Conservation (phyloP, 1,140 invertebrate genomes). For the Medauroidea extradentata region DNA sequence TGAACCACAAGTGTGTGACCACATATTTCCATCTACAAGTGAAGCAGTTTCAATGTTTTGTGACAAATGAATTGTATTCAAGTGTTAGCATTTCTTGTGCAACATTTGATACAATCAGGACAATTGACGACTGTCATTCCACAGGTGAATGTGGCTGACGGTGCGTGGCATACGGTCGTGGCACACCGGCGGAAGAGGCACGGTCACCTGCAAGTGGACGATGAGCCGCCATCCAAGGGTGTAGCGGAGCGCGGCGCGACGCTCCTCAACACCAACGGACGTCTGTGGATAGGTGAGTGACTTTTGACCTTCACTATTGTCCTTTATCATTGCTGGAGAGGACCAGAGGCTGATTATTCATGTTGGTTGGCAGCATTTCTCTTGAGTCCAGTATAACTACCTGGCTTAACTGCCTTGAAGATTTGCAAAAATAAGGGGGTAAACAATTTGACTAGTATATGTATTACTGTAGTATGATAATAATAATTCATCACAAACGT, state of each 20-base stretch:
- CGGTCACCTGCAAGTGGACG: conserved; percentile 65
- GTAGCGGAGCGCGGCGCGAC: conserved; percentile 59
- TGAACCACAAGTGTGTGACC: not conserved
- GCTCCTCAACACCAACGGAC: conserved; percentile 67
- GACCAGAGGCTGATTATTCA: too few relatives aligned
- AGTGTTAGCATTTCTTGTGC: conserved; percentile 6
- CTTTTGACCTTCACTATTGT: too few relatives aligned
- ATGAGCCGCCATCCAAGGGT: conserved; percentile 54
- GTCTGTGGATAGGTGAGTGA: conserved; percentile 66
- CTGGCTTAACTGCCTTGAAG: too few relatives aligned
- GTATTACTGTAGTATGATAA: too few relatives aligned
- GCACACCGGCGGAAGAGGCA: conserved; percentile 61
- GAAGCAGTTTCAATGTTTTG: too few relatives aligned
- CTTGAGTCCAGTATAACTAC: too few relatives aligned
- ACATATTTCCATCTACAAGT: not conserved
- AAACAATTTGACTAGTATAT: too few relatives aligned
- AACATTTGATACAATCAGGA: not conserved
- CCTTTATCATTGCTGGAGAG: too few relatives aligned
- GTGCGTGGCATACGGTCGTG: conserved; percentile 65
- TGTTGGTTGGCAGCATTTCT: too few relatives aligned
- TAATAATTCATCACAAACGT: too few relatives aligned
- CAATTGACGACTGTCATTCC: not conserved
- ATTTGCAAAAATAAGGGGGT: too few relatives aligned
- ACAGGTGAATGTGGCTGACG: conserved; percentile 62
- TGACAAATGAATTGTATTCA: not conserved